Percentiles rank a stretch among this genome's conserved stretches.
Conservation (phyloP, 2,113 vertebrate species). For the Fregata magnificens region DNA sequence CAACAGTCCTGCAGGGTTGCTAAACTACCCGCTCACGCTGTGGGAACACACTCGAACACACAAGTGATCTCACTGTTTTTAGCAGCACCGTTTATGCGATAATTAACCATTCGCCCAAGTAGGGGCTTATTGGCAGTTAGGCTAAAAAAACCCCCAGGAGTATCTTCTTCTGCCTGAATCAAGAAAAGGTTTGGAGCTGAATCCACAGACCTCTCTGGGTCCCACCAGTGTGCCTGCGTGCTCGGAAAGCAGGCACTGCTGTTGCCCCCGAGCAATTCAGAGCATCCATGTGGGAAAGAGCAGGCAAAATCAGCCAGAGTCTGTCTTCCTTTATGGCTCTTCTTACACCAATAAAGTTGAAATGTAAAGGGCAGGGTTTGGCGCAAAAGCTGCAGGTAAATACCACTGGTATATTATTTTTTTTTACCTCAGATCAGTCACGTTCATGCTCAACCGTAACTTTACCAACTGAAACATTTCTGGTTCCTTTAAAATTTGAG, state of each 20-base stretch:
- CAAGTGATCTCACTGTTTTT: background rate
- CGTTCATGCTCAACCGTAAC: background rate
- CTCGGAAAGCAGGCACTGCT: background rate
- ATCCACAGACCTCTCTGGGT: background rate
- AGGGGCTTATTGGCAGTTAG: background rate
- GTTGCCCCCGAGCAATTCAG: background rate
- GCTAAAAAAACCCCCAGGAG: background rate
- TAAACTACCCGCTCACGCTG: background rate
- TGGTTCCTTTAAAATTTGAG: background rate
- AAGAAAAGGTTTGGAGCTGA: background rate
- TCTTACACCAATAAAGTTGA: background rate
- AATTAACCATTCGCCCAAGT: background rate
- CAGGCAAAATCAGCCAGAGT: background rate
- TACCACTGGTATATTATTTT: background rate
- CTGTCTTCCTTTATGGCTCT: background rate
- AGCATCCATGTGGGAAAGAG: background rate
- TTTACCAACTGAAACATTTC: background rate
- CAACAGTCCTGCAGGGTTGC: background rate
- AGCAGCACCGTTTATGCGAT: background rate
- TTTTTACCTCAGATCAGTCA: background rate
- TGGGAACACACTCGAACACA: background rate
- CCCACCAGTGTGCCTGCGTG: background rate
- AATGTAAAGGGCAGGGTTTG: background rate
- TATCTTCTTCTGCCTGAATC: background rate
- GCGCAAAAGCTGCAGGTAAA: background rate